Evolutionary conservation across 1,140 invertebrate species (phyloP).

Genomic region (Eriocheir sinensis): DNA sequence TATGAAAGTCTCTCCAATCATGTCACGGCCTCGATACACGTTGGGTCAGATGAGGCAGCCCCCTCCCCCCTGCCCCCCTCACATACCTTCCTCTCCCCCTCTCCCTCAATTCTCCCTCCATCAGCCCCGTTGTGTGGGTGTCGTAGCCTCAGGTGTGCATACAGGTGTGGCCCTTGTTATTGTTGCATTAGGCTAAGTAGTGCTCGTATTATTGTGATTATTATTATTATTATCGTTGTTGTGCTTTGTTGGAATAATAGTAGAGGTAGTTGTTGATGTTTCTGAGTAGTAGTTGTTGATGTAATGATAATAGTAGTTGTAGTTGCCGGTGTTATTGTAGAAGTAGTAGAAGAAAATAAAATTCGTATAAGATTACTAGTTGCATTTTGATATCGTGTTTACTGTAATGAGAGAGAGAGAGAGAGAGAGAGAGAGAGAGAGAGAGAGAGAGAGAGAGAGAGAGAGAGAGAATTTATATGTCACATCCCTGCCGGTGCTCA

Average conservation of each 20-base stretch:
- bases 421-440: background rate
- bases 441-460: constrained; percentile 3
- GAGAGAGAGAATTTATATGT: background rate
- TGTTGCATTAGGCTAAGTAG: no score
- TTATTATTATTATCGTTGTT: background rate
- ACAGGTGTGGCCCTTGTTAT: no score
- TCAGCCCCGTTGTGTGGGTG: no score
- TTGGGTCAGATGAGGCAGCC: background rate
- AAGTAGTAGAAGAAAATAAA: background rate
- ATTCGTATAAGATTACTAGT: no score
- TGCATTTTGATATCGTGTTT: no score
- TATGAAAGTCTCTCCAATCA: constrained; percentile 24
- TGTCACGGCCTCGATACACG: constrained; percentile 12
- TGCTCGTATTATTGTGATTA: background rate
- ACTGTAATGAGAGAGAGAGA: no score
- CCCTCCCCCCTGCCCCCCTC: background rate
- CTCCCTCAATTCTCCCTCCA: background rate
- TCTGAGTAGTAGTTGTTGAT: no score
- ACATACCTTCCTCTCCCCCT: background rate
- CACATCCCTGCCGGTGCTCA: background rate
- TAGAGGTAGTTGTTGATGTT: no score
- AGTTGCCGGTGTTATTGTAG: background rate
- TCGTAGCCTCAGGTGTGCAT: no score
- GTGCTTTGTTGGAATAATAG: no score
- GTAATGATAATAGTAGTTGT: background rate